phyloP scores from a whole-genome alignment of 2,113 vertebrate species.

The Hippocampus mohnikei region DNA sequence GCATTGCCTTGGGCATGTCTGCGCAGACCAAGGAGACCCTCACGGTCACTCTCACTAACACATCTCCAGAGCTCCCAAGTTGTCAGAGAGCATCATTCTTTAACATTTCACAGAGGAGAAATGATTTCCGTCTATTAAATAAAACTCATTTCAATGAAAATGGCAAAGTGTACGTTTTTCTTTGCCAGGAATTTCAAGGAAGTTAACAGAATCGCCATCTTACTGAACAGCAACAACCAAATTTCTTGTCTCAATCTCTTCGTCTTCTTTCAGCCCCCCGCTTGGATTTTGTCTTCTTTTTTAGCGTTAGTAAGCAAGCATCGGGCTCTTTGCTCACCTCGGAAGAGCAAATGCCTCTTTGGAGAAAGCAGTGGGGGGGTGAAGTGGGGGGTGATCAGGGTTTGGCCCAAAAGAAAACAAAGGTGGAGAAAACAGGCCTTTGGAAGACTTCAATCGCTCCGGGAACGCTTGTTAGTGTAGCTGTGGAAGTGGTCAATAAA shows the following conservation, averaged over 20 bases:
- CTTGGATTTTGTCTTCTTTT: not conserved
- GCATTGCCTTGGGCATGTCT: slow-evolving; percentile 21
- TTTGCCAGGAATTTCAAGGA: too few relatives aligned
- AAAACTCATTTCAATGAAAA: too few relatives aligned
- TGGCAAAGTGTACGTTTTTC: too few relatives aligned
- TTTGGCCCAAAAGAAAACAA: slow-evolving; percentile 34
- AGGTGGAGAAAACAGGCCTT: slow-evolving; percentile 26
- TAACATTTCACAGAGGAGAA: too few relatives aligned
- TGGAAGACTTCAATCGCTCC: slow-evolving; percentile 23
- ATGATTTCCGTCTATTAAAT: too few relatives aligned
- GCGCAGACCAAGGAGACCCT: slow-evolving; percentile 13
- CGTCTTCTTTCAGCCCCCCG: not conserved
- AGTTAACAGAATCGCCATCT: too few relatives aligned
- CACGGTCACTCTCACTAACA: not conserved
- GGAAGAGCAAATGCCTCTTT: slow-evolving; percentile 5
- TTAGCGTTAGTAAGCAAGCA: not conserved
- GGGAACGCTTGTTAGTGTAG: slow-evolving; percentile 47
- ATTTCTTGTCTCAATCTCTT: not conserved
- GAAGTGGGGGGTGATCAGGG: not conserved
- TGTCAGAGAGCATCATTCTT: too few relatives aligned
- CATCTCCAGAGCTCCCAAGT: not conserved
- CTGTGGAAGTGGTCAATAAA: slow-evolving; percentile 45
- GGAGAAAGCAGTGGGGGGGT: slow-evolving; percentile 17
- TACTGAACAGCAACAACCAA: not conserved
- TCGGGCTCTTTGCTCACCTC: not conserved